Conservation (phyloP, 2,888 invertebrate species). For the Agrochola litura region DNA sequence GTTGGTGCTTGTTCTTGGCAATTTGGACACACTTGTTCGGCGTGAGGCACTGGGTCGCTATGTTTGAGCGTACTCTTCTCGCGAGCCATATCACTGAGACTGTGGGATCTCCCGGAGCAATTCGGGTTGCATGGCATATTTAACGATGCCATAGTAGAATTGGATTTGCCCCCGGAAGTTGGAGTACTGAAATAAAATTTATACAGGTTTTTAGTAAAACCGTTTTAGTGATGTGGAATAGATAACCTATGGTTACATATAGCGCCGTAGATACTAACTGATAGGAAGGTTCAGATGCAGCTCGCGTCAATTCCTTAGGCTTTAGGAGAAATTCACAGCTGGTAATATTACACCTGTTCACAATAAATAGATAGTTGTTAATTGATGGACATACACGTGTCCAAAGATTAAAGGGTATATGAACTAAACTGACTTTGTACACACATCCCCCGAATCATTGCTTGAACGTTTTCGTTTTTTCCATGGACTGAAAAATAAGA, state of each 20-base stretch:
- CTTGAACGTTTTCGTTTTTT: conserved; percentile 68
- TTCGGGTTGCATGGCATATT: conserved; percentile 41
- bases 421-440: conserved; percentile 69
- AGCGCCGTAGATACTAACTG: conserved; percentile 67
- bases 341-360: conserved; percentile 66
- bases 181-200: conserved; percentile 32
- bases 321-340: conserved; percentile 80
- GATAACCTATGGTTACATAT: background rate
- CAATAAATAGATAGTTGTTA: conserved; percentile 35
- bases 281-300: conserved; percentile 75
- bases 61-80: conserved; percentile 50
- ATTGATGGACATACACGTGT: background rate
- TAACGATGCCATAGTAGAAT: conserved; percentile 51
- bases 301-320: conserved; percentile 76
- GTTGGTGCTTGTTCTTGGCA: background rate
- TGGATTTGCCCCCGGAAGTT: conserved; percentile 54
- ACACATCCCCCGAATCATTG: conserved; percentile 67
- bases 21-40: conserved; percentile 16
- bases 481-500: conserved; percentile 75
- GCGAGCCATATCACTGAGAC: conserved; percentile 62
- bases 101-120: conserved; percentile 66
- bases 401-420: background rate
- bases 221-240: too few species aligned
- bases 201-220: background rate
- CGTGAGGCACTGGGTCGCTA: conserved; percentile 44